Evolutionary conservation across 1,140 invertebrate species (phyloP).

Genomic region (Drosophila murphyi): DNA sequence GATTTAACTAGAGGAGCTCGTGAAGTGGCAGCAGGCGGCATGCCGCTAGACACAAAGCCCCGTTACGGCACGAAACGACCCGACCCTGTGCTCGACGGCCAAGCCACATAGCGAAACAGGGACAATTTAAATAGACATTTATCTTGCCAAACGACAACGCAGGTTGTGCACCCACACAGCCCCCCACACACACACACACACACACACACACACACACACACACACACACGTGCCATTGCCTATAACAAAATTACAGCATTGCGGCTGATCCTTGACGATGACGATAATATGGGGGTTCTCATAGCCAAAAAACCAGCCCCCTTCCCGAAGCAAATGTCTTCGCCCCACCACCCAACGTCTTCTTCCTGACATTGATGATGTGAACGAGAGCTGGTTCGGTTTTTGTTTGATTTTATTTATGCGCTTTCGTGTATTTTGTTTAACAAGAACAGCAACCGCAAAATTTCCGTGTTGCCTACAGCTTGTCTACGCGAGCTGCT

Average conservation of each 20-base stretch:
- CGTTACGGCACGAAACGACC: constrained; percentile 3
- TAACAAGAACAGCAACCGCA: constrained; percentile 57
- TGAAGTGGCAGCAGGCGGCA: constrained; percentile 51
- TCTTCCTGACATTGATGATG: constrained; percentile 61
- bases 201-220: constrained; percentile 28
- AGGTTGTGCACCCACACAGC: constrained; percentile 64
- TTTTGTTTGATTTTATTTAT: constrained; percentile 79
- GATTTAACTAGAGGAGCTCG: constrained; percentile 72
- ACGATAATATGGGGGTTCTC: constrained; percentile 61
- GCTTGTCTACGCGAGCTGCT: constrained; percentile 38
- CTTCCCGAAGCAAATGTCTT: neutral
- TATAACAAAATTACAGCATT: constrained; percentile 75
- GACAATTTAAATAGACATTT: constrained; percentile 83
- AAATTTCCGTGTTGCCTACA: constrained; percentile 38
- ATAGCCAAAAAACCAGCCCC: constrained; percentile 18
- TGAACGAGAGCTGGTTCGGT: constrained; percentile 48
- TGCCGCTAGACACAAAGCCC: constrained; percentile 54
- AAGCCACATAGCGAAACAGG: constrained; percentile 63
- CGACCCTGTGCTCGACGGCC: constrained; percentile 10
- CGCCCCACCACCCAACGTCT: constrained; percentile 20
- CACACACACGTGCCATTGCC: constrained; percentile 56
- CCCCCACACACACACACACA: constrained; percentile 38
- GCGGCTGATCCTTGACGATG: constrained; percentile 79
- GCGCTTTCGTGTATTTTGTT: constrained; percentile 62
- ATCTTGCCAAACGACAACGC: constrained; percentile 70